These are phyloP conservation scores for Crotalus tigris DNA, from an alignment of 2,113 vertebrate genomes.

Conservation along the genomic window DNA sequence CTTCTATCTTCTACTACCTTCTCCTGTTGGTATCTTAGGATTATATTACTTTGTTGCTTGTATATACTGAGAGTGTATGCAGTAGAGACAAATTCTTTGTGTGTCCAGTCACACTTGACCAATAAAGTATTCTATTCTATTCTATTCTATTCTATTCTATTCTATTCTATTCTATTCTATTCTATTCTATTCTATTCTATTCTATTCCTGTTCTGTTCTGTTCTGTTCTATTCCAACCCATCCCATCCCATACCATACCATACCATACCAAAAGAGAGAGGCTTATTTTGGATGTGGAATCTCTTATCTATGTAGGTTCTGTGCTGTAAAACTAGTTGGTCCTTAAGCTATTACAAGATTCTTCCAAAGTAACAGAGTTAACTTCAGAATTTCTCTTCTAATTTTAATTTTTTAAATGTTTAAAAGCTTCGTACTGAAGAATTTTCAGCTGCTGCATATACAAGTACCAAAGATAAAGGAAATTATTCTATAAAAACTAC, in stretches of 20 bases:
- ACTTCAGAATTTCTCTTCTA: background rate
- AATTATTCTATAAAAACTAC: background rate
- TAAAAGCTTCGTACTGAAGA: background rate
- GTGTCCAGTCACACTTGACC: too few species aligned
- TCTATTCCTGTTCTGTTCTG: too few species aligned
- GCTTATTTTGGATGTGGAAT: background rate
- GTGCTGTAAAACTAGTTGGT: background rate
- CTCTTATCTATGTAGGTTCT: background rate
- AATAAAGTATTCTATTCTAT: too few species aligned
- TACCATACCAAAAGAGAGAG: background rate
- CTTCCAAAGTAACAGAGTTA: background rate
- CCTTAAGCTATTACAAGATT: background rate
- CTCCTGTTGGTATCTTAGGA: background rate
- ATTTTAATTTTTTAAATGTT: background rate
- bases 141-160: too few species aligned
- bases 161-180: too few species aligned
- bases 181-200: too few species aligned
- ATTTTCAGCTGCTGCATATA: background rate
- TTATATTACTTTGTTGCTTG: background rate
- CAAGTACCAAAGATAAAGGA: background rate
- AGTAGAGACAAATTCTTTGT: too few species aligned
- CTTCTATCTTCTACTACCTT: background rate
- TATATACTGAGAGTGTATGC: too few species aligned
- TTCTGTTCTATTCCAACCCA: background rate
- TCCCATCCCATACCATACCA: fast-evolving